Conservation (phyloP, 23 tunicate genomes). For the Botrylloides violaceus region DNA sequence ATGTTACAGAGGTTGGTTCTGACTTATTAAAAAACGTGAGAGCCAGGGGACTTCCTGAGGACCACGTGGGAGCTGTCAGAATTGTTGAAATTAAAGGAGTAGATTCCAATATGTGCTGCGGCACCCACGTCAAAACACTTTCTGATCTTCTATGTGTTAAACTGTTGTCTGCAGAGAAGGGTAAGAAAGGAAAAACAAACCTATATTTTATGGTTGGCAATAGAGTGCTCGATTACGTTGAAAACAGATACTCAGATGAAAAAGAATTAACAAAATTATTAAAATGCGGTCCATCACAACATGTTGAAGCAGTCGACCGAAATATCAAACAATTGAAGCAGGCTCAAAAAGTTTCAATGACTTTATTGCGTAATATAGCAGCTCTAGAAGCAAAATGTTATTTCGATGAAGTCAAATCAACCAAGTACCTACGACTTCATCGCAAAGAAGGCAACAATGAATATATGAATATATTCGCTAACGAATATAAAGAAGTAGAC, state of each 20-base stretch:
- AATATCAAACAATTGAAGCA: slow-evolving; percentile 48
- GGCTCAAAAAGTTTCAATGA: slow-evolving; percentile 33
- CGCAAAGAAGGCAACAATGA: slow-evolving; percentile 79
- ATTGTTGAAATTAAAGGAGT: slow-evolving; percentile 80
- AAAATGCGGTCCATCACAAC: slow-evolving; percentile 79
- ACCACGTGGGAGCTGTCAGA: slow-evolving; percentile 89
- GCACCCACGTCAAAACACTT: slow-evolving; percentile 84
- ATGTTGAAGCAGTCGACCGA: slow-evolving; percentile 56
- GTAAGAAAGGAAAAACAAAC: slow-evolving; percentile 89
- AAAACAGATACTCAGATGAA: slow-evolving; percentile 37
- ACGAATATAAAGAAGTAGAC: slow-evolving; percentile 36
- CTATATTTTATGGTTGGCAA: slow-evolving; percentile 72
- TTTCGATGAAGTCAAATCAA: neutral
- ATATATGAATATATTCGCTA: slow-evolving; percentile 87
- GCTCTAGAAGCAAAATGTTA: slow-evolving; percentile 46
- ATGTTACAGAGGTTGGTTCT: slow-evolving; percentile 65
- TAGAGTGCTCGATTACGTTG: slow-evolving; percentile 41
- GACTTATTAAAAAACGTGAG: slow-evolving; percentile 44
- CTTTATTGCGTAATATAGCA: slow-evolving; percentile 53
- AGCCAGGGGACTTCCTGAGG: slow-evolving; percentile 78
- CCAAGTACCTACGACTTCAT: slow-evolving; percentile 39
- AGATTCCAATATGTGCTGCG: slow-evolving; percentile 97
- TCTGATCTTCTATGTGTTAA: slow-evolving; percentile 72
- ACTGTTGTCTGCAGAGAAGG: slow-evolving; percentile 66
- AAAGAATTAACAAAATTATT: slow-evolving; percentile 47